Evolutionary conservation across 2,888 invertebrate species (phyloP).

Genomic region (Timandra comae): DNA sequence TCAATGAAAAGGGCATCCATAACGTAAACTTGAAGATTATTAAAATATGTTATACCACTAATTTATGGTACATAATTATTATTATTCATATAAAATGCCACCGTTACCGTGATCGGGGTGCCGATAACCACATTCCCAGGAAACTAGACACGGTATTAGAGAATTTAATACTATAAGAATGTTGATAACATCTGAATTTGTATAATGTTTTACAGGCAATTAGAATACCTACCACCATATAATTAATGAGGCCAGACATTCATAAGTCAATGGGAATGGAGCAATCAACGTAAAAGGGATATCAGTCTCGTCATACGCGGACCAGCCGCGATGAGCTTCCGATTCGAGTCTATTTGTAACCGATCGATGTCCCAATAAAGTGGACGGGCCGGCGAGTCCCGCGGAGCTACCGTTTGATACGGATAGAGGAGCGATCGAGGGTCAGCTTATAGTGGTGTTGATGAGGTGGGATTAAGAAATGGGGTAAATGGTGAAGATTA

Average conservation of each 20-base stretch:
- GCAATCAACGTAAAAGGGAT: constrained; percentile 36
- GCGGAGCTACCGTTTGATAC: constrained; percentile 9
- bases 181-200: constrained; percentile 25
- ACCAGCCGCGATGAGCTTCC: constrained; percentile 7
- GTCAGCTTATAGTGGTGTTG: constrained; percentile 33
- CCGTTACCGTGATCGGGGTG: constrained; percentile 19
- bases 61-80: constrained; percentile 17
- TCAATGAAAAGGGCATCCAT: neutral
- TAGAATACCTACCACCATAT: constrained; percentile 1
- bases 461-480: constrained; percentile 55
- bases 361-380: constrained; percentile 18
- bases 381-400: constrained; percentile 23
- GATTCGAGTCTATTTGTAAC: constrained; percentile 6
- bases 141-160: constrained; percentile 19
- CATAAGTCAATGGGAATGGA: constrained; percentile 33
- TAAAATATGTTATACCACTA: constrained; percentile 14
- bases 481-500: constrained; percentile 66
- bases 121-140: constrained; percentile 30
- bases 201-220: constrained; percentile 4
- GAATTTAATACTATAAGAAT: constrained; percentile 24
- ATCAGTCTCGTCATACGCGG: constrained; percentile 23
- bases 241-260: constrained; percentile 12
- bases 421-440: constrained; percentile 6
- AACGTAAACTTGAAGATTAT: constrained; percentile 8
- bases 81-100: constrained; percentile 17